Conservation (phyloP, 1,140 invertebrate genomes). For the Eueides isabella region DNA sequence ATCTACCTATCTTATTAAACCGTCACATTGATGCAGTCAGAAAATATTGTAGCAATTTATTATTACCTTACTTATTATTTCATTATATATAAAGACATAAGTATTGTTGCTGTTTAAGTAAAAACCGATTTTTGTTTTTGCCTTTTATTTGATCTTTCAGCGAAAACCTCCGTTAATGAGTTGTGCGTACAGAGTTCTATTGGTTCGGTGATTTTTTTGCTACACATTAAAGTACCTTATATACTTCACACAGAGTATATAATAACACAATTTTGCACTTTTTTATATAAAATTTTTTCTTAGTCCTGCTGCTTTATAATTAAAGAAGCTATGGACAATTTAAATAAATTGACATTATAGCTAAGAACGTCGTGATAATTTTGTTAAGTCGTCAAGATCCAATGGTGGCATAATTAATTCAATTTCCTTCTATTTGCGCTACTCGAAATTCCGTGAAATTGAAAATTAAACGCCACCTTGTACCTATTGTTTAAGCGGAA, state of each 20-base stretch:
- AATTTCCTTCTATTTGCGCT: slow-evolving; percentile 22
- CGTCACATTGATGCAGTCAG: neutral
- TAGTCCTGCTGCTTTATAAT: neutral
- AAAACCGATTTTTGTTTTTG: neutral
- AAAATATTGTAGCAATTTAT: neutral
- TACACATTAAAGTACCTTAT: neutral
- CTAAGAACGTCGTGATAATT: slow-evolving; percentile 22
- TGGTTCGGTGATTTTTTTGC: slow-evolving; percentile 1
- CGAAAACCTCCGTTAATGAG: slow-evolving; percentile 7
- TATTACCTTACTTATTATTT: too few species aligned
- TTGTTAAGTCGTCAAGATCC: slow-evolving; percentile 27
- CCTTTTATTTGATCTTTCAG: neutral
- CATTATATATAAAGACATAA: neutral
- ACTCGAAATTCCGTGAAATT: slow-evolving; percentile 15
- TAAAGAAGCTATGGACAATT: neutral
- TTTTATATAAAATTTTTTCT: neutral
- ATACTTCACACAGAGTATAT: neutral
- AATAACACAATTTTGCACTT: neutral
- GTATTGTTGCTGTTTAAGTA: neutral
- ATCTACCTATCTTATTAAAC: neutral
- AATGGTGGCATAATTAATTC: slow-evolving; percentile 31
- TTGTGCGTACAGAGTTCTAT: neutral
- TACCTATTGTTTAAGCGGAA: neutral
- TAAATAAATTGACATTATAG: slow-evolving; percentile 11
- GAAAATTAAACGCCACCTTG: slow-evolving; percentile 10